Evolutionary conservation across 2,797 vertebrate genomes (phyloP).

Genomic region (Glossophaga mutica): DNA sequence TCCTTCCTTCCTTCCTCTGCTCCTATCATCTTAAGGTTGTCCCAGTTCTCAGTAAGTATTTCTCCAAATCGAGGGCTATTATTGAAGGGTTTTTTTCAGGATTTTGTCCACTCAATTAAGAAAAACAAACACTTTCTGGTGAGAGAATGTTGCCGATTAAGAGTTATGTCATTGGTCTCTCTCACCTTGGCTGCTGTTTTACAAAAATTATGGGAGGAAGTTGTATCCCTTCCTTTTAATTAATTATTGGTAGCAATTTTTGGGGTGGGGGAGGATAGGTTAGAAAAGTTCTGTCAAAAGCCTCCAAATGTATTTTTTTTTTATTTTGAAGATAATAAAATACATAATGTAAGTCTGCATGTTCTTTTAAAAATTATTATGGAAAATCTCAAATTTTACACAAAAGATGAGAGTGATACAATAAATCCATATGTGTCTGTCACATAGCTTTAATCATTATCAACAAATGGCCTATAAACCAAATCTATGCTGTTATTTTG

Average conservation of each 20-base stretch:
- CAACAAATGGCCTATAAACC: neutral
- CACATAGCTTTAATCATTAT: neutral
- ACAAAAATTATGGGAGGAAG: neutral
- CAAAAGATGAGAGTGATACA: neutral
- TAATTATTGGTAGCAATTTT: neutral
- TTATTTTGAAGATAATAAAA: neutral
- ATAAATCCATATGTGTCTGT: neutral
- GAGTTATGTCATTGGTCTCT: neutral
- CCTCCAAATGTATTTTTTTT: neutral
- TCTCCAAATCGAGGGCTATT: neutral
- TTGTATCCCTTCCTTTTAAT: neutral
- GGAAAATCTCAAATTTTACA: constrained; percentile 6
- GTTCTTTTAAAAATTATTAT: neutral
- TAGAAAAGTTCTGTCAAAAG: neutral
- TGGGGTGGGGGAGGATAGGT: neutral
- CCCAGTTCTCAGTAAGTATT: neutral
- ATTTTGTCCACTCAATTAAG: neutral
- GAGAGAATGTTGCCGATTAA: neutral
- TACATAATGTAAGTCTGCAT: neutral
- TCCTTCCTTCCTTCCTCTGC: neutral
- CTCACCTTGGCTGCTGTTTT: neutral
- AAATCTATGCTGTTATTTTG: neutral
- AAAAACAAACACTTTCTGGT: neutral
- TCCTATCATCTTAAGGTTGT: neutral
- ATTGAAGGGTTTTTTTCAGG: neutral